Base-by-base conservation (phyloP, 1,140 invertebrate genomes). In the Mya arenaria region DNA sequence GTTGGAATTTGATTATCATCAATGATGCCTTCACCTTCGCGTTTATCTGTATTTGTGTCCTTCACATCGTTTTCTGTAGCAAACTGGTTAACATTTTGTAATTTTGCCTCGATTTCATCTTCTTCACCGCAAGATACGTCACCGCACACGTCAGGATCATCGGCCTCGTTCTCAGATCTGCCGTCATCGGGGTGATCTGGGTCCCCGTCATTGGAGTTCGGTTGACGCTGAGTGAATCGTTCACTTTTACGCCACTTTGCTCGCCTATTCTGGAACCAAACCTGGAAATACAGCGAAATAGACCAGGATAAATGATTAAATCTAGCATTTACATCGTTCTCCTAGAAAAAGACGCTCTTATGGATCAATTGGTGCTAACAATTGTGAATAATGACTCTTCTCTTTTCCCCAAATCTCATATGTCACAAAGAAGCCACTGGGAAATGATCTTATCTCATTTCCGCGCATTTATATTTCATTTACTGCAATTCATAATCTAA, bases 241-340 rank as follows among this genome's bases (percentile, higher is more conserved):
- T 93, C 92, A 62, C 91, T 90, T 84, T 99, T 99, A 68, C 98
- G 95, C 98, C 98, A 99, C 93, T 99, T 99, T 84, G 98, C 98
- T 75, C 98, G 94, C 44, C 98, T 95, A 92, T 99, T 99, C 94
- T 99, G 98, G 93, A 99, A 99, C 98, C 98, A 99, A 0, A 99
- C 98, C 98, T 99, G 94, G 23, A 86, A 56, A 55, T 34, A 58
- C 32, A 58, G 19, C 30, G 58, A 62, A 19, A 62, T 62, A 5
- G 4, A n/a, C n/a, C n/a, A n/a, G n/a, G n/a, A n/a, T n/a, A n/a
- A n/a, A n/a, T n/a, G n/a, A n/a, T n/a, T n/a, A n/a, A n/a, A n/a
- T n/a, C n/a, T n/a, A n/a, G n/a, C n/a, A n/a, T n/a, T n/a, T n/a
- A n/a, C n/a, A n/a, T n/a, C n/a, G n/a, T n/a, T n/a, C n/a, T n/a